Evolutionary conservation across 1,140 invertebrate species (phyloP).

Genomic region (Drosophila pachea): DNA sequence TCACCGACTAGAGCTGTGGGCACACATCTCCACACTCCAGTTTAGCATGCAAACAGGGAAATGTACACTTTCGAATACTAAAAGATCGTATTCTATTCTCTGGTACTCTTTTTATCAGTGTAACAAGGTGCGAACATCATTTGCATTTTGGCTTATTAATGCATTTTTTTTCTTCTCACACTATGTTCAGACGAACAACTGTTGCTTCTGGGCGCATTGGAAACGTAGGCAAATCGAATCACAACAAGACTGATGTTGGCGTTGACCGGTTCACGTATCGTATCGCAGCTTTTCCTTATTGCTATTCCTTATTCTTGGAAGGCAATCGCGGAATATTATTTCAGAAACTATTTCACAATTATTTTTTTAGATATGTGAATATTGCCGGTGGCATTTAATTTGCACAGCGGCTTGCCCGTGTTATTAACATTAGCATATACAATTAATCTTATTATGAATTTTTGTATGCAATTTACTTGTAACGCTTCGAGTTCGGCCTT

Average conservation of each 20-base stretch:
- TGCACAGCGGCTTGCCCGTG: background rate
- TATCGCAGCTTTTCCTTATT: background rate
- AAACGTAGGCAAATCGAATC: constrained; percentile 22
- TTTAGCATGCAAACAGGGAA: constrained; percentile 33
- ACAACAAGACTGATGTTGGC: constrained; percentile 1
- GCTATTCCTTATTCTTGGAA: too few species aligned
- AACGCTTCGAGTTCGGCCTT: constrained; percentile 5
- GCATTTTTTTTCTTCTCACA: constrained; percentile 7
- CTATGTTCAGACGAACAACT: constrained; percentile 25
- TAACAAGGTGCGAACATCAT: constrained; percentile 20
- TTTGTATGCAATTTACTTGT: constrained; percentile 9
- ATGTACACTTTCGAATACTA: constrained; percentile 41
- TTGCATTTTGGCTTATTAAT: constrained; percentile 9
- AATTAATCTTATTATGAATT: background rate
- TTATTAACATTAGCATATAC: background rate
- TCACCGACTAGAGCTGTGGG: background rate
- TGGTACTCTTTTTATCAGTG: constrained; percentile 4
- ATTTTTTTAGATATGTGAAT: background rate
- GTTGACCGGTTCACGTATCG: constrained; percentile 5
- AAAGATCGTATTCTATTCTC: constrained; percentile 27
- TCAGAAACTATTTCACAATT: constrained; percentile 1
- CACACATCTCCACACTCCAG: constrained; percentile 18
- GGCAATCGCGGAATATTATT: constrained; percentile 8
- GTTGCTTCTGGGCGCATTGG: constrained; percentile 35
- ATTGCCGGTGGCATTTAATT: constrained; percentile 20